phyloP scores from a whole-genome alignment of 2,797 vertebrate species.

The Calcarius lapponicus region DNA sequence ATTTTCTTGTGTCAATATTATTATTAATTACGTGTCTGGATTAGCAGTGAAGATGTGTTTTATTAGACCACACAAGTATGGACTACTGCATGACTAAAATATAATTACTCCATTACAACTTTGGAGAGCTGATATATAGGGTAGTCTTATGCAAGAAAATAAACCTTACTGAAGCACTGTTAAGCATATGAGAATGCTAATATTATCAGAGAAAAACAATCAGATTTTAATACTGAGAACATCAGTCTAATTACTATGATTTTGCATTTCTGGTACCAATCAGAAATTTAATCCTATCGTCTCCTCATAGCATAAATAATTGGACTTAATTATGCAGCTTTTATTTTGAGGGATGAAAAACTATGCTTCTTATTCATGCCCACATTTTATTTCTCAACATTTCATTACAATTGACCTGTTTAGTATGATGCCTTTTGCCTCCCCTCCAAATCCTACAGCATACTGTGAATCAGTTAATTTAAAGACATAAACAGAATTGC shows the following conservation, averaged over 20 bases:
- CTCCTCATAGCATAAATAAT: neutral
- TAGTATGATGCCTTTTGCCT: neutral
- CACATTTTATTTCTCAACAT: neutral
- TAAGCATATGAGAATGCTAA: slow-evolving; percentile 24
- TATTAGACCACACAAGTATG: slow-evolving; percentile 21
- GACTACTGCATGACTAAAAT: slow-evolving; percentile 38
- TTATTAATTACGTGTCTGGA: slow-evolving; percentile 47
- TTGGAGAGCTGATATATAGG: neutral
- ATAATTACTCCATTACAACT: slow-evolving; percentile 32
- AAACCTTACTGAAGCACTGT: slow-evolving; percentile 52
- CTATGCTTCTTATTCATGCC: neutral
- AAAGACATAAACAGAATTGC: neutral
- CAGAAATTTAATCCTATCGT: neutral
- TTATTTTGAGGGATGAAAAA: neutral
- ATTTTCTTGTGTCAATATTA: slow-evolving; percentile 28
- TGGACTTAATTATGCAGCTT: neutral
- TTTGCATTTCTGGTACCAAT: slow-evolving; percentile 37
- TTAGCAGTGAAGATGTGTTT: slow-evolving; percentile 29
- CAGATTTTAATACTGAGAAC: slow-evolving; percentile 48
- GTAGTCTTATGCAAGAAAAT: slow-evolving; percentile 33
- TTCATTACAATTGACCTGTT: neutral
- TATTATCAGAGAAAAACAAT: slow-evolving; percentile 51
- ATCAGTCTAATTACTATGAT: slow-evolving; percentile 25
- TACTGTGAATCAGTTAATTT: neutral
- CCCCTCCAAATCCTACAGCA: neutral